A percentile compares a stretch with the other conserved stretches of the same genome.
Conservation (phyloP, 1,140 invertebrate species). For the Drosophila arizonae region DNA sequence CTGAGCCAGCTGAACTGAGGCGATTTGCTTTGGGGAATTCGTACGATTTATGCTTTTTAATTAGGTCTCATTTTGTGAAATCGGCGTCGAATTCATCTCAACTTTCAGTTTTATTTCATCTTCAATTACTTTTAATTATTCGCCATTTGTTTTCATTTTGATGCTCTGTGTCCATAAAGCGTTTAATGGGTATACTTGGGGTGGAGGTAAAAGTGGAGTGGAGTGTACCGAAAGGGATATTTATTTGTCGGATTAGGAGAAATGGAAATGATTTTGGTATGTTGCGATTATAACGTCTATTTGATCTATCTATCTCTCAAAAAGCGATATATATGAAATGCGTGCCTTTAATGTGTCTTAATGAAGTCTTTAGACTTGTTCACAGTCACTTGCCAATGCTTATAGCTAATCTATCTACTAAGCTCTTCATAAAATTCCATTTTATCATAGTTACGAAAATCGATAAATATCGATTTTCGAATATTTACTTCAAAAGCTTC, state of each 20-base stretch:
- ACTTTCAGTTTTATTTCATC: constrained; percentile 62
- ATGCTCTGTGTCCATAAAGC: neutral
- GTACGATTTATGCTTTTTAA: constrained; percentile 54
- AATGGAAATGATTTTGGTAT: too few relatives aligned
- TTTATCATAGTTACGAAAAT: neutral
- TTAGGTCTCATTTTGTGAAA: constrained; percentile 51
- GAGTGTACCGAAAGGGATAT: neutral
- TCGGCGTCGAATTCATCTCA: constrained; percentile 33
- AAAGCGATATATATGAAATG: too few relatives aligned
- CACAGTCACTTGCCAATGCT: too few relatives aligned
- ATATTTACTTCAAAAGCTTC: too few relatives aligned
- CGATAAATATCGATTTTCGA: neutral
- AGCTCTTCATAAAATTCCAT: too few relatives aligned
- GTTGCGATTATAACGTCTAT: too few relatives aligned
- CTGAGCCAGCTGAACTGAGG: too few relatives aligned
- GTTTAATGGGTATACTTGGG: neutral
- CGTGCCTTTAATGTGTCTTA: too few relatives aligned
- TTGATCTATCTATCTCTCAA: too few relatives aligned
- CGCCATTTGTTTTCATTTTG: constrained; percentile 67
- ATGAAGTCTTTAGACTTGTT: too few relatives aligned
- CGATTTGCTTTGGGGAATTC: constrained; percentile 1
- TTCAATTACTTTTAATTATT: constrained; percentile 75
- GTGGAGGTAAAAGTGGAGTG: too few relatives aligned
- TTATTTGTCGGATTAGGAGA: neutral
- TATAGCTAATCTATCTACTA: too few relatives aligned